A percentile compares a stretch with the other conserved stretches of the same genome.
Evolutionary conservation across 2,797 vertebrate genomes (phyloP).

Genomic region (Pangasius mekongensis): DNA sequence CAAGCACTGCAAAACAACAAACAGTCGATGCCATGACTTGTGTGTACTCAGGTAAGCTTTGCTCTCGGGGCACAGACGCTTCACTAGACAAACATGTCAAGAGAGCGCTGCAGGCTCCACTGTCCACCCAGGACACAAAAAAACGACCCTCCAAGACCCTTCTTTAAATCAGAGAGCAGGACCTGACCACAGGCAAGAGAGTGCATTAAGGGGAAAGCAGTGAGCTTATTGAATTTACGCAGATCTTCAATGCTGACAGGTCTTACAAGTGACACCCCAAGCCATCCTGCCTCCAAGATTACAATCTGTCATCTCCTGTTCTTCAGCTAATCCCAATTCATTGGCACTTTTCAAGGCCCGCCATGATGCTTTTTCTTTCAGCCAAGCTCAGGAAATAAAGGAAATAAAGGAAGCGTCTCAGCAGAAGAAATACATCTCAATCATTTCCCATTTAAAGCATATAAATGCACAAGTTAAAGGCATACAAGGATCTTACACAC

Average conservation of each 20-base stretch:
- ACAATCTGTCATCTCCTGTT: constrained; percentile 49
- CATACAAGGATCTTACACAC: not conserved
- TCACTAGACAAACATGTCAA: constrained; percentile 47
- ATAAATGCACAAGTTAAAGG: not conserved
- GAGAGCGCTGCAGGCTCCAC: constrained; percentile 6
- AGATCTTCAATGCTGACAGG: constrained; percentile 43
- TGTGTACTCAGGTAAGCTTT: constrained; percentile 55
- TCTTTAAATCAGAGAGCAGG: not conserved
- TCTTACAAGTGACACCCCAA: constrained; percentile 37
- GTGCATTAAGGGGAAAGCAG: not conserved
- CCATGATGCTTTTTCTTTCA: constrained; percentile 5
- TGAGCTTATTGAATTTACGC: constrained; percentile 16
- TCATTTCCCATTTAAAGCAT: not conserved
- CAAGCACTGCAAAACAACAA: constrained; percentile 58
- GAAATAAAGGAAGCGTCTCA: not conserved
- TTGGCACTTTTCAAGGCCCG: constrained; percentile 23
- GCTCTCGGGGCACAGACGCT: constrained; percentile 36
- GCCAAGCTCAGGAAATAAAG: not conserved
- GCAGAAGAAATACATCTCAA: not conserved
- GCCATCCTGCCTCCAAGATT: constrained; percentile 36
- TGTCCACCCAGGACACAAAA: not conserved
- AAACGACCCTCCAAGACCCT: not conserved
- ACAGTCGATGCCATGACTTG: constrained; percentile 40
- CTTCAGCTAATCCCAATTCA: constrained; percentile 34
- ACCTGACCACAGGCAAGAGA: constrained; percentile 6